These are phyloP conservation scores for Empidonax traillii DNA, from an alignment of 2,113 vertebrate genomes.

Conservation along the genomic window DNA sequence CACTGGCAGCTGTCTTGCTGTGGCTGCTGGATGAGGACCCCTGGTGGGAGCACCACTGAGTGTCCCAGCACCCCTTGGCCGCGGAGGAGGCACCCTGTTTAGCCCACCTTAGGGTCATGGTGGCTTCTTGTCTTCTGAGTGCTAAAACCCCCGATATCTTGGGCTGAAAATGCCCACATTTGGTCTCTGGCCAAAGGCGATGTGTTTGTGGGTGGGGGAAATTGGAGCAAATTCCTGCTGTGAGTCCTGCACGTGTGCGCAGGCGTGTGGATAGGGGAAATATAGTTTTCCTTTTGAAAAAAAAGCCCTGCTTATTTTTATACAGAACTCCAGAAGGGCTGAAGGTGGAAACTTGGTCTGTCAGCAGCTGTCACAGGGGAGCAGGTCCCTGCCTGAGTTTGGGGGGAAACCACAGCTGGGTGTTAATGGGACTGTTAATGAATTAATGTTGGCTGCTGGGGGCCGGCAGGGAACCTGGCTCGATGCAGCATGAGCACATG, in stretches of 20 bases:
- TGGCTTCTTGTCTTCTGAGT: background rate
- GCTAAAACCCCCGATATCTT: background rate
- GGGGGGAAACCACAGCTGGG: conserved; percentile 68
- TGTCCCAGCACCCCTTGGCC: background rate
- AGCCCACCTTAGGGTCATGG: background rate
- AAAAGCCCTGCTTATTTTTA: conserved; percentile 56
- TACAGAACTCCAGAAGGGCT: conserved; percentile 50
- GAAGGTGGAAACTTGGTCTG: conserved; percentile 67
- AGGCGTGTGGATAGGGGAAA: conserved; percentile 26
- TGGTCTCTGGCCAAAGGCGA: conserved; percentile 36
- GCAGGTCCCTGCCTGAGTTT: conserved; percentile 53
- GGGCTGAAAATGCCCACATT: conserved; percentile 26
- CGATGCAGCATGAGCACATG: background rate
- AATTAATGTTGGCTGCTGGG: conserved; percentile 63
- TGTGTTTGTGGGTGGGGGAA: conserved; percentile 66
- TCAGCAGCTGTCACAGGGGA: conserved; percentile 62
- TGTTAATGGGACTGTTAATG: conserved; percentile 70
- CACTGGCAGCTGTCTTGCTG: background rate
- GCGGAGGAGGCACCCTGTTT: rapidly evolving
- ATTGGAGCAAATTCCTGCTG: conserved; percentile 57
- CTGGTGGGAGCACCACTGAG: rapidly evolving
- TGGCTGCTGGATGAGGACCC: background rate
- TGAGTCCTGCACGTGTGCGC: conserved; percentile 19
- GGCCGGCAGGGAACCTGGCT: background rate
- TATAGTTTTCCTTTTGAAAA: conserved; percentile 50